Conservation (phyloP, 2,113 vertebrate species). For the Scophthalmus maximus region DNA sequence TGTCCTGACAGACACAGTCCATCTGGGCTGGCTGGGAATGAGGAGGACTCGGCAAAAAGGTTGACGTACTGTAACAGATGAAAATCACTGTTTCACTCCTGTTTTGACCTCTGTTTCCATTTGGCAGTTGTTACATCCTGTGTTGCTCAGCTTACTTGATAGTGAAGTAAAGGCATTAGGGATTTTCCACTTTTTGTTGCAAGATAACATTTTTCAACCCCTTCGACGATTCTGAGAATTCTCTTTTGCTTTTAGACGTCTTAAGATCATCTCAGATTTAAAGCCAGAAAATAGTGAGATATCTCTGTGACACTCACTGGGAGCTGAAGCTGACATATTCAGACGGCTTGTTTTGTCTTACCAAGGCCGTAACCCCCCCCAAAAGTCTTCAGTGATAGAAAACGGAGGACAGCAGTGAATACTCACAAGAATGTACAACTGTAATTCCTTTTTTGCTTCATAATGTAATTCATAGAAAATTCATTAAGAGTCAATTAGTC, state of each 20-base stretch:
- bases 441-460: background rate
- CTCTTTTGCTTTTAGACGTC: background rate
- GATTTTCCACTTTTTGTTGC: constrained; percentile 43
- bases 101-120: constrained; percentile 49
- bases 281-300: too few species aligned
- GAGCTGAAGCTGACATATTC: too few species aligned
- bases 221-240: constrained; percentile 15
- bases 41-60: constrained; percentile 39
- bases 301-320: too few species aligned
- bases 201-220: constrained; percentile 34
- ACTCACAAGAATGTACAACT: too few species aligned
- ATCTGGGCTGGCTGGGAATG: constrained; percentile 49
- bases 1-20: constrained; percentile 37
- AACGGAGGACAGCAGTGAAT: too few species aligned
- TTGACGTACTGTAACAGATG: constrained; percentile 37
- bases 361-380: too few species aligned
- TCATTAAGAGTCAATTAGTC: background rate
- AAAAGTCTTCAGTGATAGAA: too few species aligned
- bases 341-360: too few species aligned
- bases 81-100: constrained; percentile 45
- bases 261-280: too few species aligned
- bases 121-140: constrained; percentile 57
- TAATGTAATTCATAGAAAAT: background rate
- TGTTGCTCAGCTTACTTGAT: constrained; percentile 22
- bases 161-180: background rate